Percentiles rank a stretch among this genome's conserved stretches.
Evolutionary conservation across 2,888 invertebrate species (phyloP).

Genomic region (Aporophyla nigra): DNA sequence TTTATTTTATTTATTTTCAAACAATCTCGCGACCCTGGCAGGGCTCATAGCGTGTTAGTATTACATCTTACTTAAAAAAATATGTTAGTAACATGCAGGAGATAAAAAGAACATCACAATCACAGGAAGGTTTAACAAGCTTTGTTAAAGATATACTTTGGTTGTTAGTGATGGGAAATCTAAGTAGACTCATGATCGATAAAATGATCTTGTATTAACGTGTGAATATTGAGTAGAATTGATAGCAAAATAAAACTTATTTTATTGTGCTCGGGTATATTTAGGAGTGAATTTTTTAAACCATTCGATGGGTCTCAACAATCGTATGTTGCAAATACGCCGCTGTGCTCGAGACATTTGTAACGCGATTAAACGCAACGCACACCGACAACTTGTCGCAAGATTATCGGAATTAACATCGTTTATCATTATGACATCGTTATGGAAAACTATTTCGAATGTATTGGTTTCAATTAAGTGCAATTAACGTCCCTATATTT

Average conservation of each 20-base stretch:
- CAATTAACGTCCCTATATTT: not conserved
- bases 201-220: not conserved
- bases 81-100: no score
- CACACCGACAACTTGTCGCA: slow-evolving; percentile 20
- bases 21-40: no score
- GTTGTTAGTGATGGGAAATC: no score
- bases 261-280: not conserved
- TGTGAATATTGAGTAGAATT: not conserved
- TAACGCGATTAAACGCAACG: slow-evolving; percentile 7
- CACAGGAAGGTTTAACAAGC: no score
- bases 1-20: no score
- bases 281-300: not conserved
- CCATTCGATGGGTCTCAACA: not conserved
- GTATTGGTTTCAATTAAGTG: not conserved
- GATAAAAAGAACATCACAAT: no score
- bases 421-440: not conserved
- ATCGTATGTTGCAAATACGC: not conserved
- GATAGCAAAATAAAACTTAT: not conserved
- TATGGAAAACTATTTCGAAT: not conserved
- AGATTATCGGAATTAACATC: slow-evolving; percentile 6
- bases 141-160: no score
- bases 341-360: not conserved
- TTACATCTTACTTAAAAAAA: no score
- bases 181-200: no score
- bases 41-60: no score